Conservation (phyloP, 2,113 vertebrate genomes). For the Triplophysa siluroides region DNA sequence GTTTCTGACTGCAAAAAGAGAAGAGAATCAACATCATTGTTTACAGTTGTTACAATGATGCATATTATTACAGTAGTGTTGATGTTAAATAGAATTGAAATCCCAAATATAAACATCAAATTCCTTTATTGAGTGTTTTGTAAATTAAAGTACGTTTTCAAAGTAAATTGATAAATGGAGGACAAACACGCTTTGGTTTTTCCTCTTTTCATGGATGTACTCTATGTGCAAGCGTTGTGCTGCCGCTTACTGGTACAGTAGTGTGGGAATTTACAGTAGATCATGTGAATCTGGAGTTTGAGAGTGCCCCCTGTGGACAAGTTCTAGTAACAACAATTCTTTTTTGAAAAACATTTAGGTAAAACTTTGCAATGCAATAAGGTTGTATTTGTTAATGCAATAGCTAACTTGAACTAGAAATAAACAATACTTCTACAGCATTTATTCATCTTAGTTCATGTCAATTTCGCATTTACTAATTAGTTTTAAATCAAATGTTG, state of each 20-base stretch:
- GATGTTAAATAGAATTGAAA: neutral
- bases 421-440: too few relatives aligned
- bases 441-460: too few relatives aligned
- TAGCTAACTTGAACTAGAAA: too few relatives aligned
- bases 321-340: neutral
- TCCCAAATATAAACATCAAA: constrained; percentile 14
- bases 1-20: neutral
- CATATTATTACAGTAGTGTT: neutral
- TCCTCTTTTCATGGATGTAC: too few relatives aligned
- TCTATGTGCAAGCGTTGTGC: neutral
- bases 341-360: neutral
- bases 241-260: neutral
- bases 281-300: neutral
- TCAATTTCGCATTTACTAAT: too few relatives aligned
- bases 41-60: neutral
- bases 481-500: too few relatives aligned
- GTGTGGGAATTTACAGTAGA: constrained; percentile 24
- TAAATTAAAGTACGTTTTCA: too few relatives aligned
- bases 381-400: too few relatives aligned
- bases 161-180: neutral
- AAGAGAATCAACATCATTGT: neutral
- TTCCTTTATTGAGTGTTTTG: neutral
- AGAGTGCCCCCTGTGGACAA: constrained; percentile 28
- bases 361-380: too few relatives aligned
- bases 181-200: neutral